Evolutionary conservation across 2,888 invertebrate genomes (phyloP).

Genomic region (Zygothrica quintamaculata): DNA sequence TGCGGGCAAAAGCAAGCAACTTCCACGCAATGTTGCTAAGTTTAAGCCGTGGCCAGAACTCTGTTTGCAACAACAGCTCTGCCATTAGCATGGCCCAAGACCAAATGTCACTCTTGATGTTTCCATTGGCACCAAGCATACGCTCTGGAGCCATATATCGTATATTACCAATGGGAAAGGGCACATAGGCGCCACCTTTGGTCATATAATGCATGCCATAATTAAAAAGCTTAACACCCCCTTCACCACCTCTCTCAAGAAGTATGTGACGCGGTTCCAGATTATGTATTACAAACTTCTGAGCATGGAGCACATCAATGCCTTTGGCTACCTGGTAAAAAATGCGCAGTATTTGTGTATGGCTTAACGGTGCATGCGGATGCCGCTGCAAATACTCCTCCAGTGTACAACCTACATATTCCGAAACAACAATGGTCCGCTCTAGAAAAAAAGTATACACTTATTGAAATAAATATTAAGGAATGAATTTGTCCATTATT

Average conservation of each 20-base stretch:
- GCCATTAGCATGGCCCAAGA: constrained; percentile 95
- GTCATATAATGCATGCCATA: constrained; percentile 98
- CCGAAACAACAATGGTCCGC: constrained; percentile 92
- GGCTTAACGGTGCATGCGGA: constrained; percentile 71
- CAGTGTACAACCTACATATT: constrained; percentile 89
- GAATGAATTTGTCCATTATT: constrained; percentile 61
- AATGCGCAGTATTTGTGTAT: constrained; percentile 87
- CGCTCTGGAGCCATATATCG: constrained; percentile 93
- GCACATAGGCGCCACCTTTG: constrained; percentile 92
- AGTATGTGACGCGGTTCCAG: constrained; percentile 93
- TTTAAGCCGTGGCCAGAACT: constrained; percentile 88
- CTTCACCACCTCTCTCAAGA: constrained; percentile 85
- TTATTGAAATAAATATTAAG: background rate
- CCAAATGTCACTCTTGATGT: constrained; percentile 96
- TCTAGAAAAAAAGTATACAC: constrained; percentile 84
- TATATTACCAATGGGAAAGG: constrained; percentile 94
- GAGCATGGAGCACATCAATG: constrained; percentile 89
- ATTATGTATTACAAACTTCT: constrained; percentile 91
- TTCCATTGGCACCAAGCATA: constrained; percentile 87
- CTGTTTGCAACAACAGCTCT: constrained; percentile 90
- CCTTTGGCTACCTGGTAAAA: constrained; percentile 90
- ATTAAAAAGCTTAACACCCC: constrained; percentile 92
- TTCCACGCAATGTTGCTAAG: constrained; percentile 90
- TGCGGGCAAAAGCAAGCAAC: constrained; percentile 87
- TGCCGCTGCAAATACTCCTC: constrained; percentile 85